Evolutionary conservation across 2,888 invertebrate genomes (phyloP).

Genomic region (Caradrina clavipalpis): DNA sequence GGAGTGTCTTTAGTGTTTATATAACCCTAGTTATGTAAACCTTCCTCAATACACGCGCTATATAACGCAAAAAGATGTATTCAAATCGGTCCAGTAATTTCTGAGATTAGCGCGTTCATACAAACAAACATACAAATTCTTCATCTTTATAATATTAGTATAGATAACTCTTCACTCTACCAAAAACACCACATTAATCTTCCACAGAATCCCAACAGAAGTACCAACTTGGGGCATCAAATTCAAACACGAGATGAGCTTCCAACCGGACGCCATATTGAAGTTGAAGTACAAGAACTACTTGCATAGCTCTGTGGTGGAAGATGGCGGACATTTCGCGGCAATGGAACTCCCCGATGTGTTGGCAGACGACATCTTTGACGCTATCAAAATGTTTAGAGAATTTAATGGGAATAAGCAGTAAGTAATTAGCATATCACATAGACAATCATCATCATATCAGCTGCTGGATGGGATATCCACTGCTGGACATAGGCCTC

Average conservation of each 20-base stretch:
- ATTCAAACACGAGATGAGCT: slow-evolving; percentile 93
- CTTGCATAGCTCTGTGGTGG: slow-evolving; percentile 92
- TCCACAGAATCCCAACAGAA: slow-evolving; percentile 91
- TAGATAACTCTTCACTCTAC: background rate
- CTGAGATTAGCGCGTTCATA: no score
- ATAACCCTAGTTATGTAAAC: no score
- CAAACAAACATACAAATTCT: no score
- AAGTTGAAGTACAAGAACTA: slow-evolving; percentile 92
- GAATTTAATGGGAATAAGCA: slow-evolving; percentile 66
- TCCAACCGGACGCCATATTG: slow-evolving; percentile 91
- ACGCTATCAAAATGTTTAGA: slow-evolving; percentile 89
- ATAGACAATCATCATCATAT: no score
- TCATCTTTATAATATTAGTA: no score
- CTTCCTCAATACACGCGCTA: no score
- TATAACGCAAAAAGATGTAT: no score
- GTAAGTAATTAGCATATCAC: no score
- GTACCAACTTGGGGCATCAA: slow-evolving; percentile 94
- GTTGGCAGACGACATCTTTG: slow-evolving; percentile 93
- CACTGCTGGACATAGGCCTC: no score
- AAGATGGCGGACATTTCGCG: slow-evolving; percentile 96
- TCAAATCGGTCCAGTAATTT: no score
- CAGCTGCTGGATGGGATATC: no score
- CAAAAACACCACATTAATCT: background rate
- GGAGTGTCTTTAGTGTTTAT: no score
- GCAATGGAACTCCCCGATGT: slow-evolving; percentile 94